These are phyloP conservation scores for Platorchestia sp. DNA, from an alignment of 1,140 invertebrate species.

Conservation along the genomic window DNA sequence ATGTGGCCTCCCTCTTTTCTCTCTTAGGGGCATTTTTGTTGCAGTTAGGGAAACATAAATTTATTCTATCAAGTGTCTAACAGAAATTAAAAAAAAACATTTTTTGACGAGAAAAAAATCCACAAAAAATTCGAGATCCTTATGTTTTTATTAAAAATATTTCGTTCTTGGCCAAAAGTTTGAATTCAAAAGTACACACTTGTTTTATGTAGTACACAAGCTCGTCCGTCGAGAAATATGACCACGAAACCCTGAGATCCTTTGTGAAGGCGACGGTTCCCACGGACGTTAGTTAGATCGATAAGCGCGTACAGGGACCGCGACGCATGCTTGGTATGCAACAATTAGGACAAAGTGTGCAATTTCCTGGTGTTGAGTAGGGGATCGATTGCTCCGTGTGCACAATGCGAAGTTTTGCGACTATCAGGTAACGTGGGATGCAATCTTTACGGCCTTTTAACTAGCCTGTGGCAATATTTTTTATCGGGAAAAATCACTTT, in stretches of 20 bases:
- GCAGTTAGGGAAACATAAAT: no score
- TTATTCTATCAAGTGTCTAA: no score
- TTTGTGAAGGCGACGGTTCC: background rate
- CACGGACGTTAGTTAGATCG: constrained; percentile 6
- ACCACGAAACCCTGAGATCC: background rate
- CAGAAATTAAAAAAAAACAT: no score
- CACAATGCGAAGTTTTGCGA: background rate
- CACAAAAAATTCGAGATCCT: no score
- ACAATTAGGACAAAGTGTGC: background rate
- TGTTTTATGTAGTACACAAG: no score
- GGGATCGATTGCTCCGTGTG: background rate
- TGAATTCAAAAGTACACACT: no score
- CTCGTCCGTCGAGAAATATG: background rate
- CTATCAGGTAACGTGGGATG: background rate
- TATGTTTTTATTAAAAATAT: no score
- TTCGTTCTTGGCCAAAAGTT: no score
- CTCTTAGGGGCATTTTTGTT: no score
- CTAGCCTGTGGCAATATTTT: background rate
- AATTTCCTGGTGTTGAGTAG: background rate
- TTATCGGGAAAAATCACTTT: background rate
- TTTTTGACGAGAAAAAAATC: no score
- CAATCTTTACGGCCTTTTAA: background rate
- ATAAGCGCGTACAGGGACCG: background rate
- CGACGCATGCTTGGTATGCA: background rate
- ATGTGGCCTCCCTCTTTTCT: no score